Evolutionary conservation across 2,797 vertebrate species (phyloP).

Genomic region (Melanotaenia maccullochi): DNA sequence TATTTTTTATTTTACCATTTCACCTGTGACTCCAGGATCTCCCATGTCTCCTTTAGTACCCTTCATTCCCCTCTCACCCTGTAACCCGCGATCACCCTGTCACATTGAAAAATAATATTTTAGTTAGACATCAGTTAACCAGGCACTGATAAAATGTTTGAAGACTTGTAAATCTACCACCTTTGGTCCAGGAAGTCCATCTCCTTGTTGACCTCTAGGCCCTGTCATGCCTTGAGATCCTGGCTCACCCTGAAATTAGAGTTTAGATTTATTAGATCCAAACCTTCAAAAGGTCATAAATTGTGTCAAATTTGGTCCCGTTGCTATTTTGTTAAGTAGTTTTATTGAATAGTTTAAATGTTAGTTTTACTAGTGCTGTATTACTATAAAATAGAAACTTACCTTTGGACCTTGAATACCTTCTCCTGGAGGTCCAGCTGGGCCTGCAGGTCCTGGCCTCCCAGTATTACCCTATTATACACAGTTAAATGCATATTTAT

Average conservation of each 20-base stretch:
- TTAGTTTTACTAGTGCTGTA: conserved; percentile 12
- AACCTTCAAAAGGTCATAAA: conserved; percentile 23
- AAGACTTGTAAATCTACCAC: conserved; percentile 66
- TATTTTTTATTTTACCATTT: conserved; percentile 71
- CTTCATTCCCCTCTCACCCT: conserved; percentile 88
- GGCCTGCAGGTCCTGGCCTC: conserved; percentile 84
- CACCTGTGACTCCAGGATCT: conserved; percentile 86
- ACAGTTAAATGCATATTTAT: conserved; percentile 22
- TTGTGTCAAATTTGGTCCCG: conserved; percentile 31
- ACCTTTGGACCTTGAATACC: conserved; percentile 93
- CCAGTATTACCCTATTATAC: conserved; percentile 86
- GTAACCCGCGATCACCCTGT: conserved; percentile 88
- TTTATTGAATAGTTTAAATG: conserved; percentile 14
- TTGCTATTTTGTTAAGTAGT: conserved; percentile 9
- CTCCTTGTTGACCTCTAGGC: conserved; percentile 88
- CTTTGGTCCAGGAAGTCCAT: conserved; percentile 90
- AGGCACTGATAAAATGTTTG: conserved; percentile 18
- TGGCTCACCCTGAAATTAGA: conserved; percentile 86
- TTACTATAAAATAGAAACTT: conserved; percentile 42
- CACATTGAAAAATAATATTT: conserved; percentile 8
- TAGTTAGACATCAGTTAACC: conserved; percentile 11
- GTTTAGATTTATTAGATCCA: conserved; percentile 16
- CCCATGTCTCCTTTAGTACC: conserved; percentile 88
- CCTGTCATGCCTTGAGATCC: conserved; percentile 90
- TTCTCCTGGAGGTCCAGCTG: conserved; percentile 86